These are phyloP conservation scores for Apotomis betuletana DNA, from an alignment of 2,888 invertebrate genomes.

Conservation along the genomic window DNA sequence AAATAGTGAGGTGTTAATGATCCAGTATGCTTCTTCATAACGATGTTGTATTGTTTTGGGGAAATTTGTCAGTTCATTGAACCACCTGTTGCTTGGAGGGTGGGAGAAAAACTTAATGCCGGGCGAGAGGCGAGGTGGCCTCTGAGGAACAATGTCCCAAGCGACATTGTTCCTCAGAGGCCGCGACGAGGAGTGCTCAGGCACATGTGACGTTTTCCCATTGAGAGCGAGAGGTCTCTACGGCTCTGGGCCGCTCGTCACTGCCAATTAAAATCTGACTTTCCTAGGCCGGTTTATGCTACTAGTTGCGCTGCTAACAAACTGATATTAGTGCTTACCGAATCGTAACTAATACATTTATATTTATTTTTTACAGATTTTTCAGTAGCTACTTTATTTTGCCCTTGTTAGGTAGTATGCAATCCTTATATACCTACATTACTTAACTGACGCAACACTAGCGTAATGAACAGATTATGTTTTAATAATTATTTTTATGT, in stretches of 20 bases:
- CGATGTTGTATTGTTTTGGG: slow-evolving; percentile 50
- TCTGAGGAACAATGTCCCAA: background rate
- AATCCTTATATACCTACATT: too few relatives aligned
- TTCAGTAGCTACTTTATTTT: too few relatives aligned
- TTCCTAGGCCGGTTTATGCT: too few relatives aligned
- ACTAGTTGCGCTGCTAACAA: slow-evolving; percentile 46
- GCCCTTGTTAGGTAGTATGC: too few relatives aligned
- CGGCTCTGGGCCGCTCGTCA: slow-evolving; percentile 51
- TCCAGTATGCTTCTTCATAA: slow-evolving; percentile 31
- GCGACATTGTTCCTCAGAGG: too few relatives aligned
- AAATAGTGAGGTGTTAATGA: slow-evolving; percentile 23
- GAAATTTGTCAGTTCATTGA: slow-evolving; percentile 62
- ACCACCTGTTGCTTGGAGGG: slow-evolving; percentile 73
- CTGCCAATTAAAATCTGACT: slow-evolving; percentile 76
- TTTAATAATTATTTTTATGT: too few relatives aligned
- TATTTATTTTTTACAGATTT: too few relatives aligned
- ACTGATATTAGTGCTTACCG: too few relatives aligned
- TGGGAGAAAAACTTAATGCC: slow-evolving; percentile 71
- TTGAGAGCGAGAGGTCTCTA: background rate
- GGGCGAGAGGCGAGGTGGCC: slow-evolving; percentile 50
- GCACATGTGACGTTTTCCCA: slow-evolving; percentile 2
- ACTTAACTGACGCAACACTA: too few relatives aligned
- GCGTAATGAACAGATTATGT: too few relatives aligned
- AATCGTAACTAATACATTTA: too few relatives aligned
- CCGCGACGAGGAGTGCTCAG: background rate